Base-by-base conservation (phyloP, 2,797 vertebrate genomes). In the Acrocephalus scirpaceus region DNA sequence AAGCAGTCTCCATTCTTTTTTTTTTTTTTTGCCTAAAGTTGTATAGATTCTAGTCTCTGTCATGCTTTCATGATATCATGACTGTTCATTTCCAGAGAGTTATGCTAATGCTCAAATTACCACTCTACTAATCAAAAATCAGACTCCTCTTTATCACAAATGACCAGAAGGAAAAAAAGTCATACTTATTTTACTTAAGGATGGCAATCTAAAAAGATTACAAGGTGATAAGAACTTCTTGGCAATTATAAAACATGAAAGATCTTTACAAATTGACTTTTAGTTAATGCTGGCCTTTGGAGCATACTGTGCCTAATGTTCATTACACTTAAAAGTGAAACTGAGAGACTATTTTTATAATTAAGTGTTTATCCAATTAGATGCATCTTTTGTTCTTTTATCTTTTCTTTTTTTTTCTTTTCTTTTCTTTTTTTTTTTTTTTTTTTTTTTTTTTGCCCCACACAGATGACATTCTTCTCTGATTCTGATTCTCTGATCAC, bases 371-470 rank as follows among this genome's bases (percentile, higher is more conserved):
- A 67, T 27, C 3, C 20, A 48, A 5, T 50, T 23, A 67, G 6
- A 18, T 1, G 32, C 12, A 48, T 1, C 1, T 4, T 70, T 62
- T 36, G 4, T n/a, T 73, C 2, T n/a, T n/a, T n/a, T n/a, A n/a
- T n/a, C n/a, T n/a, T n/a, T n/a, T n/a, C 11, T 10, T 5, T 1
- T 10, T 25, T 44, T 9, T 48, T 11, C 5, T 0, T 7, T 23
- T 42, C 11, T 36, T 16, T 2, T 16, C 19, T 32, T 16, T n/a
- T 7, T 48, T 44, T 36, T 25, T 23, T 42, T 13, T 36, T 16
- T 2, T 16, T 19, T 32, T 16, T n/a, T 7, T 48, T 44, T 36
- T 25, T 25, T 16, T 21, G 1, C 25, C 34, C 7, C 11, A 34
- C 7, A 84, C 3, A 57, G 71, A 80, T 27, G 9, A 72, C 11